These are phyloP conservation scores for Bemisia tabaci DNA, from an alignment of 1,140 invertebrate species.

Conservation along the genomic window DNA sequence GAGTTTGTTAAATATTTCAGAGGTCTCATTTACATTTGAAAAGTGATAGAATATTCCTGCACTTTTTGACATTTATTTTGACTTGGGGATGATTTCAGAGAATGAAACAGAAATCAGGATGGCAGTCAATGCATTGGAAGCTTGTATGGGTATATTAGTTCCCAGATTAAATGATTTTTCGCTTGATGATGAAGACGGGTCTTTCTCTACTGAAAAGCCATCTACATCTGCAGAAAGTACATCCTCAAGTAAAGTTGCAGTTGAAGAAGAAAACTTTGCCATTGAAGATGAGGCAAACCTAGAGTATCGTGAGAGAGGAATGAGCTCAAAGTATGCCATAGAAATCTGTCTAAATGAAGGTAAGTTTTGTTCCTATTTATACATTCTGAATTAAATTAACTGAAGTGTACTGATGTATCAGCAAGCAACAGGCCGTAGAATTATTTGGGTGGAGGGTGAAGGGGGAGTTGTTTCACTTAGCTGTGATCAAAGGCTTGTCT, in stretches of 20 bases:
- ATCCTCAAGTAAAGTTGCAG: background rate
- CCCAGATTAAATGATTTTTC: background rate
- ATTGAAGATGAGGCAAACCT: background rate
- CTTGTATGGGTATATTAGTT: background rate
- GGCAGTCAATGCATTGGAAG: background rate
- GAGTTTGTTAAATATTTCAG: no score
- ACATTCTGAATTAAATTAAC: no score
- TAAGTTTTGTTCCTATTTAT: background rate
- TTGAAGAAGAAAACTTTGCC: background rate
- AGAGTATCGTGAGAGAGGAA: background rate
- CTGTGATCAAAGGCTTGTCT: no score
- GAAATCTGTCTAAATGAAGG: background rate
- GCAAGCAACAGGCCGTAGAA: no score
- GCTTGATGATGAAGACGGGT: background rate
- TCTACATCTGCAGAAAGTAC: background rate
- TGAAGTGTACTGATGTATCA: no score
- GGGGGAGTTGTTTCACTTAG: no score
- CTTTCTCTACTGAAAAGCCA: background rate
- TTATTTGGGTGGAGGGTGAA: no score
- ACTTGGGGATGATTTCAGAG: no score
- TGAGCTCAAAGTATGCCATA: background rate
- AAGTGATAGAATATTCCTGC: no score
- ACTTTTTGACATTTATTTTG: no score
- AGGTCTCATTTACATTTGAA: no score
- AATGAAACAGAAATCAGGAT: background rate